Percentiles rank a stretch among this genome's conserved stretches.
Conservation (phyloP, 2,888 invertebrate genomes). For the Sminthurinus aureus region DNA sequence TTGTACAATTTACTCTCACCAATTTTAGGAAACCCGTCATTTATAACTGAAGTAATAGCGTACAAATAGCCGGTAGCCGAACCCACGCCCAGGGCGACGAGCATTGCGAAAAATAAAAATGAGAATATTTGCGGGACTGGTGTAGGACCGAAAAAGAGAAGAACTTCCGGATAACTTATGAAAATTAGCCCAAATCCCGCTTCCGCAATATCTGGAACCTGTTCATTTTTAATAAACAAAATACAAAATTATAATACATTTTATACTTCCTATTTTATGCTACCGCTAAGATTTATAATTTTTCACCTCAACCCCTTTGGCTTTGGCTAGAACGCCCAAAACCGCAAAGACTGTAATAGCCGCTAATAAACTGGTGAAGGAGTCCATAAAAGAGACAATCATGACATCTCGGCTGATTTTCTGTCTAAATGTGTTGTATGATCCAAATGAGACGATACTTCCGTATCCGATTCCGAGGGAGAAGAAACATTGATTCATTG, state of each 20-base stretch:
- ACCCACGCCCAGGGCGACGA: slow-evolving; percentile 31
- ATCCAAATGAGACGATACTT: slow-evolving; percentile 22
- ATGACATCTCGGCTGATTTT: slow-evolving; percentile 11
- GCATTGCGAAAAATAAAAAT: slow-evolving; percentile 31
- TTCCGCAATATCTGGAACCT: background rate
- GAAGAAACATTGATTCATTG: slow-evolving; percentile 33
- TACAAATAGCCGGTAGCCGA: slow-evolving; percentile 20
- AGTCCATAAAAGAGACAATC: slow-evolving; percentile 14
- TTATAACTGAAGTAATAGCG: background rate
- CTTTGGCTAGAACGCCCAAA: slow-evolving; percentile 15
- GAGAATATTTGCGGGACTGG: slow-evolving; percentile 30
- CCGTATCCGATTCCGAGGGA: slow-evolving; percentile 37
- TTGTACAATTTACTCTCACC: background rate
- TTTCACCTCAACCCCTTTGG: background rate
- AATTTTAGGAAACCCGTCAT: slow-evolving; percentile 14
- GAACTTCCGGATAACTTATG: slow-evolving; percentile 23
- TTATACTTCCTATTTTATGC: too few species aligned
- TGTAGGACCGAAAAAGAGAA: background rate
- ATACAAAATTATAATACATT: too few species aligned
- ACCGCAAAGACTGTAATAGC: slow-evolving; percentile 26
- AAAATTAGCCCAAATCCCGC: slow-evolving; percentile 16
- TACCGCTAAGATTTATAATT: too few species aligned
- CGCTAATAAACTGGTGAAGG: slow-evolving; percentile 17
- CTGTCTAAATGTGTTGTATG: slow-evolving; percentile 31
- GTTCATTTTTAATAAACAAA: too few species aligned